Base-by-base conservation (phyloP, 2,888 invertebrate species). In the Hypomecis punctinalis region DNA sequence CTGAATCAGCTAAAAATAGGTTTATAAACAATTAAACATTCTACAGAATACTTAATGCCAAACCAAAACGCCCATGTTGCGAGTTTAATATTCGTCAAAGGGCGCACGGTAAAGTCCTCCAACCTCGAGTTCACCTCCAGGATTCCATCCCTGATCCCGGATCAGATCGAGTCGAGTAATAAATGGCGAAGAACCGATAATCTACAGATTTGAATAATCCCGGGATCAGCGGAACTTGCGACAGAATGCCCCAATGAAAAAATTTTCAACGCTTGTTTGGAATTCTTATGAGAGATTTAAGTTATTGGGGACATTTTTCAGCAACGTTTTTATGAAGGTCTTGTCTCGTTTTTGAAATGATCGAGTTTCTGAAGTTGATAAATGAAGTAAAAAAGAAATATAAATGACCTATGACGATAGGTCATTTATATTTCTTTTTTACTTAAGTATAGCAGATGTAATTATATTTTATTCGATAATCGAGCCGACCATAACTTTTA, bases 171-270 rank as follows among this genome's bases (percentile, higher is more conserved):
- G 76, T 78, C 76, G 72, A 62, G 78, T 78, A 76, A 79, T 79
- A 79, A 79, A 78, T 78, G 78, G 76, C 70, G 70, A 63, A 67
- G 70, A 73, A 73, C 69, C 77, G 77, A 77, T 79, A 77, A 79
- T 78, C 78, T 76, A 63, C 72, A 74, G 75, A 80, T 80, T 80
- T 78, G 76, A 80, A 78, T 78, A 78, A 80, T 78, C 77, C 73
- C 55, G 42, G 70, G 76, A 77, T 75, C 76, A 71, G 66, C 67
- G 71, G 72, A 71, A 75, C 70, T 71, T 72, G 59, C 56, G 66
- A 63, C 70, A 67, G 61, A 51, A 73, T 69, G 63, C 64, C 56
- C 63, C 74, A 76, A 76, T 77, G 70, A 66, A 72, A 78, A 76
- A 77, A 77, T 76, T 76, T 67, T 69, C 63, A 62, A 72, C 71